Conservation (phyloP, 2,113 vertebrate species). For the Chionis minor region DNA sequence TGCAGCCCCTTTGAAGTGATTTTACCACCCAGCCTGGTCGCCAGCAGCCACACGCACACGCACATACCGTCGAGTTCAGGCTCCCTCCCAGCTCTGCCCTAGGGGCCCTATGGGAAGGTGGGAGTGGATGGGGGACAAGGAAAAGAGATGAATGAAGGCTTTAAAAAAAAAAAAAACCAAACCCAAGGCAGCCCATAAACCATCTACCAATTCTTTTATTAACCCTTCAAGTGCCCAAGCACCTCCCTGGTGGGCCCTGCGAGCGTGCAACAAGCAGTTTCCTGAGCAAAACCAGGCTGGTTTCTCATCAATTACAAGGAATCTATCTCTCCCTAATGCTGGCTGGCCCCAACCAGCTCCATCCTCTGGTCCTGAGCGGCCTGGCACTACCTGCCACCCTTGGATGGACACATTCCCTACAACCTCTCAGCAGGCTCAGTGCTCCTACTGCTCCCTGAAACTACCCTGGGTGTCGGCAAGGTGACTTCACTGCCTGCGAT, state of each 20-base stretch:
- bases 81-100: constrained; percentile 32
- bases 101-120: constrained; percentile 12
- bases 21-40: constrained; percentile 55
- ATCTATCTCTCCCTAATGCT: neutral
- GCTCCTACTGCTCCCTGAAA: neutral
- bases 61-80: constrained; percentile 2
- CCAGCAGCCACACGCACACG: constrained; percentile 30
- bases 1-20: constrained; percentile 59
- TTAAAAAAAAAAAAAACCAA: neutral
- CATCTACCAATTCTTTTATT: neutral
- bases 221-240: neutral
- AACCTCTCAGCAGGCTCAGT: no score
- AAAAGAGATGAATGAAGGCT: neutral
- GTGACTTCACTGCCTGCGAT: neutral
- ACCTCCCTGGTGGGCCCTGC: neutral
- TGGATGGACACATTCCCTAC: neutral
- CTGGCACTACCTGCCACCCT: neutral
- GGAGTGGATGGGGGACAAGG: constrained; percentile 4
- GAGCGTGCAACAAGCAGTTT: neutral
- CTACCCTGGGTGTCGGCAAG: neutral
- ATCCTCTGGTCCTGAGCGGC: neutral
- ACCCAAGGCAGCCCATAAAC: neutral
- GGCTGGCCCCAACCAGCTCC: neutral
- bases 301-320: neutral
- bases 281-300: neutral